These are phyloP conservation scores for Eucera pruinosa DNA, from an alignment of 2,888 invertebrate species.

Conservation along the genomic window DNA sequence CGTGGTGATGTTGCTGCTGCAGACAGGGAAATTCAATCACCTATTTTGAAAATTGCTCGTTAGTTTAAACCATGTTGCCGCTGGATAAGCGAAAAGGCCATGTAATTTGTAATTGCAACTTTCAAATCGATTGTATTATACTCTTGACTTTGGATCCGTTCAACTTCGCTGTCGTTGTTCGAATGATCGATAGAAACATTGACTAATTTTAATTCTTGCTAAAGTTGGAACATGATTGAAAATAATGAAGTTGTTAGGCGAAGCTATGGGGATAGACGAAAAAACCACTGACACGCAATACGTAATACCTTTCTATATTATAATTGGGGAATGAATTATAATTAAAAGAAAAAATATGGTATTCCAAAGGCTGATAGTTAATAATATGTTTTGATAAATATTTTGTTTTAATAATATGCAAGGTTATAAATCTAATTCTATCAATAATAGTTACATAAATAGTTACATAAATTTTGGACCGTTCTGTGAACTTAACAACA, in stretches of 20 bases:
- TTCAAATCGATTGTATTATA: constrained; percentile 40
- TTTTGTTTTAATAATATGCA: too few relatives aligned
- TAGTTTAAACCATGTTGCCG: constrained; percentile 40
- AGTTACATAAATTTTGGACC: too few relatives aligned
- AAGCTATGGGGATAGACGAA: not conserved
- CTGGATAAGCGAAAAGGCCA: constrained; percentile 39
- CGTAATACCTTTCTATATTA: too few relatives aligned
- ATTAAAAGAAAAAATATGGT: too few relatives aligned
- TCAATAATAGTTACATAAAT: too few relatives aligned
- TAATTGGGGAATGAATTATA: too few relatives aligned
- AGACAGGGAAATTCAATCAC: constrained; percentile 56
- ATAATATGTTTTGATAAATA: too few relatives aligned
- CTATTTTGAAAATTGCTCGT: constrained; percentile 56
- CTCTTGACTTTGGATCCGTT: not conserved
- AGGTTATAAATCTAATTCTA: too few relatives aligned
- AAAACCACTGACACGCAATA: not conserved
- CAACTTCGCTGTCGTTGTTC: not conserved
- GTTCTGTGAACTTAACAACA: too few relatives aligned
- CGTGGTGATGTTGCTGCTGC: constrained; percentile 26
- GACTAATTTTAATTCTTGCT: not conserved
- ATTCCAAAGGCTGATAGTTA: too few relatives aligned
- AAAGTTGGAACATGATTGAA: not conserved
- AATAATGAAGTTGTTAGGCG: not conserved
- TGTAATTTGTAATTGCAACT: constrained; percentile 47
- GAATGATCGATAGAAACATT: constrained; percentile 22